A percentile compares a stretch with the other conserved stretches of the same genome.
phyloP scores from a whole-genome alignment of 2,888 invertebrate species.

The Calliphora vomitoria region DNA sequence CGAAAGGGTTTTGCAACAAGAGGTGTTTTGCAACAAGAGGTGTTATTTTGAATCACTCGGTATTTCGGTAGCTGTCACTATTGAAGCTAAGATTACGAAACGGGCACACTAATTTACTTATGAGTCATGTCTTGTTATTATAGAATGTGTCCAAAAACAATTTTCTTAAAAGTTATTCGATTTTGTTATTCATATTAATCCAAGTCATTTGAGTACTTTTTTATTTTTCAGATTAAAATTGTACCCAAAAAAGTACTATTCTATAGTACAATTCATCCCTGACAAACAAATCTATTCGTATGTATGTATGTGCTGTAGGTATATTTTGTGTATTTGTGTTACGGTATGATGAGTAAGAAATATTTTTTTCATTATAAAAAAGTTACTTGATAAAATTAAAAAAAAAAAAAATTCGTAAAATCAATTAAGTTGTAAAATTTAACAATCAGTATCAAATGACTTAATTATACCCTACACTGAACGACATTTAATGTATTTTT shows the following conservation, averaged over 20 bases:
- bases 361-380: not conserved
- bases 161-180: too few species aligned
- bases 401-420: slow-evolving; percentile 1
- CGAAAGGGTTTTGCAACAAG: too few species aligned
- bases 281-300: not conserved
- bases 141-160: too few species aligned
- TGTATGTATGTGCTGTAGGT: not conserved
- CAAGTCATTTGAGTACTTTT: too few species aligned
- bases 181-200: too few species aligned
- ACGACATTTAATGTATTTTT: not conserved
- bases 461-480: slow-evolving; percentile 6
- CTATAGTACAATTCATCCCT: not conserved
- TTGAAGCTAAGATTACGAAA: too few species aligned
- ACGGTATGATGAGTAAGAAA: slow-evolving; percentile 41
- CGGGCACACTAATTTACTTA: too few species aligned
- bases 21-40: too few species aligned
- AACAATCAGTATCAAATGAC: not conserved
- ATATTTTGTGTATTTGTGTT: slow-evolving; percentile 5
- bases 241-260: not conserved
- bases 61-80: too few species aligned
- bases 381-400: not conserved
- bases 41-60: too few species aligned
- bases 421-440: slow-evolving; percentile 18
- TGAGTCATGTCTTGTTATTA: too few species aligned
- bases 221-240: not conserved